Evolutionary conservation across 2,888 invertebrate genomes (phyloP).

Genomic region (Hartigia nigra): DNA sequence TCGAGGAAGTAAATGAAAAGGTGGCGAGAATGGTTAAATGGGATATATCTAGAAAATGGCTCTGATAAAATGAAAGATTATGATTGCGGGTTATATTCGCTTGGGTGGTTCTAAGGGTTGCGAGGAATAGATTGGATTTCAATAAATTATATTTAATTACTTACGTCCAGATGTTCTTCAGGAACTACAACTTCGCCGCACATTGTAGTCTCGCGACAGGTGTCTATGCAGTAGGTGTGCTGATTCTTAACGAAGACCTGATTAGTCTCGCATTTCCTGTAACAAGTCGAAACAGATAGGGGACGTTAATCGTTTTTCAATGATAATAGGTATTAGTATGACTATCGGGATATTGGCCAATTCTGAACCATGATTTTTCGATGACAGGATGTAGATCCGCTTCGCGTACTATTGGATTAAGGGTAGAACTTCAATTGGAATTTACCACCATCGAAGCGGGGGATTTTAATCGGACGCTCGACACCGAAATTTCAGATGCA

Average conservation of each 20-base stretch:
- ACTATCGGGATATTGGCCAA: not conserved
- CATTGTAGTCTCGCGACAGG: constrained; percentile 85
- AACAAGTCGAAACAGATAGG: constrained; percentile 42
- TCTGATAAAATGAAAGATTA: not conserved
- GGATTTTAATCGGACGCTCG: not conserved
- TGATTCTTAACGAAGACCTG: constrained; percentile 88
- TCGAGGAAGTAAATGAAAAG: not conserved
- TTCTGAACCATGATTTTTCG: not conserved
- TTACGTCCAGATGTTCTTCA: constrained; percentile 91
- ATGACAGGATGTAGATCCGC: not conserved
- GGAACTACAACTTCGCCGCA: constrained; percentile 98
- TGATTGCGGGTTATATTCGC: not conserved
- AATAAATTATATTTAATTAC: constrained; percentile 49
- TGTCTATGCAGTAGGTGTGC: constrained; percentile 87
- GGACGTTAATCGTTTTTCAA: not conserved
- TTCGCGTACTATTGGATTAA: not conserved
- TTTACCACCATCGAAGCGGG: not conserved
- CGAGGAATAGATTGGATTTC: not conserved
- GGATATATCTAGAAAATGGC: not conserved
- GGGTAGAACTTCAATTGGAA: not conserved
- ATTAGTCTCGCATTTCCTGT: constrained; percentile 87
- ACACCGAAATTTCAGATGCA: not conserved
- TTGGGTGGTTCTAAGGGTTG: not conserved
- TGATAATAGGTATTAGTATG: not conserved
- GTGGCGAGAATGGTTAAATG: not conserved